Evolutionary conservation across 1,140 invertebrate species (phyloP), one percentile per base, ranked within the genome.

Genomic region (Pseudoatta argentina): DNA sequence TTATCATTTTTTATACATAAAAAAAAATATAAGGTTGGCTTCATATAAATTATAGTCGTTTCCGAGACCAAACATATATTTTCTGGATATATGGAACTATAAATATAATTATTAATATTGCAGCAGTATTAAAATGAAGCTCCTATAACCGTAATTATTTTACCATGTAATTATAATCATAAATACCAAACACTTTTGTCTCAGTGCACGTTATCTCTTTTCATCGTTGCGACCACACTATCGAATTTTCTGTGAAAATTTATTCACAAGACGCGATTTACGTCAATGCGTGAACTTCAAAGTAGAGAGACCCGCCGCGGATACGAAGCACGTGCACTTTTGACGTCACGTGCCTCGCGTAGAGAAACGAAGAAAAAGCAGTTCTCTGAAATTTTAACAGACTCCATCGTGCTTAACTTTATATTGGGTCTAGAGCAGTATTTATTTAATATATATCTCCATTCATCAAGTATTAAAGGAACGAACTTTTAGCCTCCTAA

Each of bases 321-420:
- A 39, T 61, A 24, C 21, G 21, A 71, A 30, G 34, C 79, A 73
- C 79, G 67, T 73, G 79, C 79, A 18, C 18, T 61, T 30, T 61
- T 82, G 67, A 82, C 79, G 67, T 73, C 67, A 82, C 67, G 67
- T 73, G 18, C 61, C 44, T 24, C 27, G 61, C 44, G n/a, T 67
- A 10, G 18, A 24, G 55, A 61, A 73, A 34, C 7, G 30, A 72
- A 57, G 53, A 82, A 72, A 72, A 82, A 72, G 34, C 39, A 4
- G 4, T 30, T 48, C n/a, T 30, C 24, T 73, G 67, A 73, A 82
- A 82, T 73, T 34, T 61, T 82, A 73, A 82, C 61, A 39, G 18
- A 73, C 2, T 18, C 14, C 14, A 44, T 48, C 55, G 79, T 61
- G 30, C 2, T 48, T 39, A 53, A 57, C 51, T n/a, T 55, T 57